A percentile compares a stretch with the other conserved stretches of the same genome.
phyloP scores from a whole-genome alignment of 2,797 vertebrate species.

The Anableps anableps region DNA sequence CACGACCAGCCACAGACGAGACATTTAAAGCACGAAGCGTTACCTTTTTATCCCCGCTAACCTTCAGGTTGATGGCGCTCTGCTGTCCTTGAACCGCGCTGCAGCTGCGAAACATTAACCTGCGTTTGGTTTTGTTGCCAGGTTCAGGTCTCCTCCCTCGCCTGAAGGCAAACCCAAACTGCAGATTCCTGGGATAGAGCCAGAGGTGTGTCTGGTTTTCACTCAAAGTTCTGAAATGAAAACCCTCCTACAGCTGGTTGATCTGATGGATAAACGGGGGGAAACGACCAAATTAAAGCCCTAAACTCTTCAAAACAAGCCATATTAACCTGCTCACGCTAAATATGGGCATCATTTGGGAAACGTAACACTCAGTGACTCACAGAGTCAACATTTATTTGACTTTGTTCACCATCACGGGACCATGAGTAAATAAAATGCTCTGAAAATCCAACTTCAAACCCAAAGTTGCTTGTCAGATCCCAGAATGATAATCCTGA shows the following conservation, averaged over 20 bases:
- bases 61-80: background rate
- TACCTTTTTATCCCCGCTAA: slow-evolving; percentile 13
- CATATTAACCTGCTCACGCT: background rate
- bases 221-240: background rate
- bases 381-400: slow-evolving; percentile 11
- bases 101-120: slow-evolving; percentile 8
- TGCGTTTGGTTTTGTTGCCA: background rate
- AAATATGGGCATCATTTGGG: slow-evolving; percentile 3
- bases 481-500: too few species aligned
- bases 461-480: too few species aligned
- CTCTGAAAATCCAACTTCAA: background rate
- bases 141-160: slow-evolving; percentile 43
- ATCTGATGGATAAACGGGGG: slow-evolving; percentile 10
- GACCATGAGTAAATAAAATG: background rate
- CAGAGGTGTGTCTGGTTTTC: background rate
- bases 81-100: background rate
- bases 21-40: background rate
- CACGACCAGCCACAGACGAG: background rate
- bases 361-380: slow-evolving; percentile 5
- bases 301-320: background rate
- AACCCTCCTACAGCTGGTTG: background rate
- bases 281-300: background rate
- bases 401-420: slow-evolving; percentile 16
- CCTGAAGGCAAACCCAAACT: slow-evolving; percentile 31
- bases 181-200: slow-evolving; percentile 45